phyloP scores from a whole-genome alignment of 2,113 vertebrate genomes.

The Pica pica region DNA sequence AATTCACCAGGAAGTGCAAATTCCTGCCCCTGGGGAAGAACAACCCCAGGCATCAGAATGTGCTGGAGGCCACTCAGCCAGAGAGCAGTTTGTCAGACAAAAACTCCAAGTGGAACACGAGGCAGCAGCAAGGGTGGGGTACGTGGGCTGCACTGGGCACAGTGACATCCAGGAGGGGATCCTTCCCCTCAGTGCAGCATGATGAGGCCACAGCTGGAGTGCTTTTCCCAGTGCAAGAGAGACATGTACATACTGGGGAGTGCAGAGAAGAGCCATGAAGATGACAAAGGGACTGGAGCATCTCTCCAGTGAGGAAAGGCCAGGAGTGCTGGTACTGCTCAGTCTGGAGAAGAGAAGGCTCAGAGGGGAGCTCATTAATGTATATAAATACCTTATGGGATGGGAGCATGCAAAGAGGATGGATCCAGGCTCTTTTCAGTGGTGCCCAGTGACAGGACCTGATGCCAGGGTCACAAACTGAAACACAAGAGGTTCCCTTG shows the following conservation, averaged over 20 bases:
- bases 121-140: background rate
- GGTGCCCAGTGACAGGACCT: background rate
- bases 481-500: background rate
- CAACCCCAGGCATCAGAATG: background rate
- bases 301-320: background rate
- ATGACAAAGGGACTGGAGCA: background rate
- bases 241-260: background rate
- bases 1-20: background rate
- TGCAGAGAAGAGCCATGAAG: background rate
- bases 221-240: background rate
- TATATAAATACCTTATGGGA: background rate
- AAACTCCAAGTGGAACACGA: background rate
- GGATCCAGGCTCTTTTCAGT: background rate
- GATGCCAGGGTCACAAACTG: background rate
- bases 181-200: background rate
- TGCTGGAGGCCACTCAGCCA: background rate
- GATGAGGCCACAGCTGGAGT: background rate
- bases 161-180: background rate
- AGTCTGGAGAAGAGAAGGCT: background rate
- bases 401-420: background rate
- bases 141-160: background rate
- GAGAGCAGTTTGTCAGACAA: background rate
- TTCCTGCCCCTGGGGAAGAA: background rate
- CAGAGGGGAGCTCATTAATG: background rate
- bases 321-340: background rate